Base-by-base conservation (phyloP, 2,113 vertebrate species). In the Toxotes chatareus region DNA sequence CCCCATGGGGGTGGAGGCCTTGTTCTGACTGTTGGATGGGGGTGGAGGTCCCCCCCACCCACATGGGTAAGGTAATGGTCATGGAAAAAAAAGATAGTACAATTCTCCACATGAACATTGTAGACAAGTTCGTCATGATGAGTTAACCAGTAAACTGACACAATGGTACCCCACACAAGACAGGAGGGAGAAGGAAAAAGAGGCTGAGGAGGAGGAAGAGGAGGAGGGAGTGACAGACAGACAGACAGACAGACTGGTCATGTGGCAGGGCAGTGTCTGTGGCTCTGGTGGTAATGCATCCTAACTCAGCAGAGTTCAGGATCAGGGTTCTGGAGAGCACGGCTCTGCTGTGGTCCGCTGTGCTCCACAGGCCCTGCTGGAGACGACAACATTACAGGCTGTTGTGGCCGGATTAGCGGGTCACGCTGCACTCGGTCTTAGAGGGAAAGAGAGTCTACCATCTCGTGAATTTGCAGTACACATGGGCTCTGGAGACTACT, bases 291-390 rank as follows among this genome's bases (percentile, higher is more conserved):
- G 83, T 73, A 74, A 76, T 80, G 72, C 60, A 56, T 88, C 86
- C 55, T 40, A 65, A 69, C 79, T 66, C 79, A 38, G 85, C 76
- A 59, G 47, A 83, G 89, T 72, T 87, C 65, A 88, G 86, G 70
- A 87, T 87, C 47, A 64, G 70, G 70, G 83, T 67, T 84, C 46
- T 89, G 78, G 72, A 85, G 79, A 70, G 67, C 77, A n/a, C 1
- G 2, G 66, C 76, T 82, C 62, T 64, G 68, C 78, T 36, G 69
- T 5, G 93, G 93, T 93, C 93, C 92, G 31, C 80, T 84, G 90
- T 90, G 92, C 84, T 93, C 91, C 85, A 14, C 86, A 21, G 93
- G 93, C 77, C 81, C 82, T 80, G 87, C 90, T 91, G 93, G 93
- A 94, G 91, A 86, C 68, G 32, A 61, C 83, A 61, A 10, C 79